Evolutionary conservation across 2,113 vertebrate genomes (phyloP).

Genomic region (Cavia porcellus): DNA sequence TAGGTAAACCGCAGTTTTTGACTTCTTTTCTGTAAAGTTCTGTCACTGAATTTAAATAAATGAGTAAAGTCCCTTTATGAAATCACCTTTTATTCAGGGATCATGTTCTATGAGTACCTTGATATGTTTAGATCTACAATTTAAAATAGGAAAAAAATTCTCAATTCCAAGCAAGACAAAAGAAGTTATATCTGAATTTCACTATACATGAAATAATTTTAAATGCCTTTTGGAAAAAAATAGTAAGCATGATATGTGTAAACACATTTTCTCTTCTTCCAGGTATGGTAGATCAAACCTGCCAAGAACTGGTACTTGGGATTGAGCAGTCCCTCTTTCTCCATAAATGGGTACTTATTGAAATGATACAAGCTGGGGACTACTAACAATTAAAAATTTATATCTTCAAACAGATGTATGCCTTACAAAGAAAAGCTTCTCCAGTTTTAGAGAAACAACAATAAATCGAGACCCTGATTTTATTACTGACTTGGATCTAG

Average conservation of each 20-base stretch:
- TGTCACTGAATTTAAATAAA: conserved; percentile 37
- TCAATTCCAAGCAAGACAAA: conserved; percentile 28
- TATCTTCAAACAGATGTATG: not conserved
- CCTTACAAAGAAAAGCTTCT: not conserved
- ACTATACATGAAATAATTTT: not conserved
- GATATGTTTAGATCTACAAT: not conserved
- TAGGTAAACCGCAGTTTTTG: not conserved
- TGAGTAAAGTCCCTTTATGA: not conserved
- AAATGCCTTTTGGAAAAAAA: not conserved
- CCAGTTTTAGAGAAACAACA: not conserved
- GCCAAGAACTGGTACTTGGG: not conserved
- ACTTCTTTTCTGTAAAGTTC: not conserved
- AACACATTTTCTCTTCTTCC: not conserved
- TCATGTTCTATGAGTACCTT: not conserved
- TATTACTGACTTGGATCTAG: not conserved
- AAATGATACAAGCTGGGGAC: not conserved
- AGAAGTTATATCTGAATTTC: not conserved
- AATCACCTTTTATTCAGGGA: conserved; percentile 41
- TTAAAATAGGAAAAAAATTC: conserved; percentile 33
- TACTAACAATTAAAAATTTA: not conserved
- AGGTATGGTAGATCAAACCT: not conserved
- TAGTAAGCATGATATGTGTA: not conserved
- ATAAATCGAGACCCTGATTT: not conserved
- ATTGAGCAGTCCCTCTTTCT: not conserved
- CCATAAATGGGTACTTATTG: not conserved